Conservation (phyloP, 2,113 vertebrate genomes). For the Gallinago paraguaiae region DNA sequence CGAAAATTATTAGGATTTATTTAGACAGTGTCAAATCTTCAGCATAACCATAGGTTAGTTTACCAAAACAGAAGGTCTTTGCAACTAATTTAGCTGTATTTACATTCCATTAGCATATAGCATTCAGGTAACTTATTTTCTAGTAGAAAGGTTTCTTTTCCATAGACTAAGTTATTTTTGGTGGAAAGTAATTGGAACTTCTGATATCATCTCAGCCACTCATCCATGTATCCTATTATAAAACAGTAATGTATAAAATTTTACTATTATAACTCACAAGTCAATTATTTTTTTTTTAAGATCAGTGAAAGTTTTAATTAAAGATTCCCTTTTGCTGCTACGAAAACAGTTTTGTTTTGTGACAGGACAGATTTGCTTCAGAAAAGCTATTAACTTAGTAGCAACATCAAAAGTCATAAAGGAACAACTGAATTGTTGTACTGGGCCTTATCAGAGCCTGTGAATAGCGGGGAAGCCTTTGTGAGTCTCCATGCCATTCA, state of each 20-base stretch:
- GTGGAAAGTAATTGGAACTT: slow-evolving; percentile 35
- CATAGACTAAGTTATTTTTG: not conserved
- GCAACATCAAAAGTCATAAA: not conserved
- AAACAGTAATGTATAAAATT: not conserved
- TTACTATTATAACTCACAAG: not conserved
- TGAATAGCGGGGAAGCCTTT: not conserved
- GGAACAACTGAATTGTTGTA: not conserved
- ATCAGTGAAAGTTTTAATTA: not conserved
- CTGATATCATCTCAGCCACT: not conserved
- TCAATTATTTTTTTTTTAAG: not conserved
- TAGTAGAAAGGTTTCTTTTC: not conserved
- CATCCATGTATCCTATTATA: not conserved
- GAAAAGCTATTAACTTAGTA: not conserved
- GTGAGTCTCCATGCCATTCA: not conserved
- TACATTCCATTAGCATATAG: not conserved
- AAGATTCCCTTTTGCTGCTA: not conserved
- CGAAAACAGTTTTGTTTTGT: not conserved
- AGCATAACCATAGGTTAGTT: not conserved
- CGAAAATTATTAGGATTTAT: not conserved
- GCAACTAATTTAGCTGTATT: not conserved
- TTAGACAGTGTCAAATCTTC: not conserved
- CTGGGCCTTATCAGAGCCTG: not conserved
- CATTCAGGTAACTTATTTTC: not conserved
- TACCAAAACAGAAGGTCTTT: not conserved
- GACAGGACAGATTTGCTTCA: slow-evolving; percentile 13